phyloP scores from a whole-genome alignment of 2,888 invertebrate genomes.

The Nebria brevicollis region DNA sequence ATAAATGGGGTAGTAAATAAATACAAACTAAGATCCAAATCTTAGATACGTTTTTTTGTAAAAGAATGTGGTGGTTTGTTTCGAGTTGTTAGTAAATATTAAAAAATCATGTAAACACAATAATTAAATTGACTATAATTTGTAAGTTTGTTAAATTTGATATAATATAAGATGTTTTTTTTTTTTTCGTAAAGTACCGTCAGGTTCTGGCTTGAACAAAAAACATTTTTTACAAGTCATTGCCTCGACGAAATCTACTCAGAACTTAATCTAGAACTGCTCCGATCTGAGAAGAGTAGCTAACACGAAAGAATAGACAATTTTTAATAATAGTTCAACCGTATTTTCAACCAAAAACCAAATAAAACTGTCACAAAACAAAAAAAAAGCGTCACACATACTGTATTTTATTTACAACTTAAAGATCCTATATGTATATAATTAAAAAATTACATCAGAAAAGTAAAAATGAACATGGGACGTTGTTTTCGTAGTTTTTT shows the following conservation, averaged over 20 bases:
- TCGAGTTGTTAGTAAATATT: not conserved
- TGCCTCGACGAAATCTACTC: not conserved
- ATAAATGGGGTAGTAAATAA: not conserved
- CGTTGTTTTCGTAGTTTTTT: too few species aligned
- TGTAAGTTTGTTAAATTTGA: not conserved
- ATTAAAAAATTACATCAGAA: too few species aligned
- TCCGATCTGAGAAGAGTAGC: not conserved
- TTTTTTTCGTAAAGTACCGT: not conserved
- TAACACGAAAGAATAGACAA: not conserved
- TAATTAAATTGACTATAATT: conserved; percentile 1
- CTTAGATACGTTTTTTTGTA: not conserved
- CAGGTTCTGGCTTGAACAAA: not conserved
- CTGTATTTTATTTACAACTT: not conserved
- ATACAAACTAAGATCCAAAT: not conserved
- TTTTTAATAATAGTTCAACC: not conserved
- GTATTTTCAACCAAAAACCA: not conserved
- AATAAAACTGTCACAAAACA: not conserved
- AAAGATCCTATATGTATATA: not conserved
- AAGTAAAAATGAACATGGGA: too few species aligned
- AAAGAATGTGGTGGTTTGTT: not conserved
- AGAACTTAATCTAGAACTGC: not conserved
- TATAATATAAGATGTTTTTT: not conserved
- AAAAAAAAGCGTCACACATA: not conserved
- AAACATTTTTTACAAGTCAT: not conserved
- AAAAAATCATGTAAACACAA: not conserved